Conservation (phyloP, 2,113 vertebrate species). For the Anas platyrhynchos region DNA sequence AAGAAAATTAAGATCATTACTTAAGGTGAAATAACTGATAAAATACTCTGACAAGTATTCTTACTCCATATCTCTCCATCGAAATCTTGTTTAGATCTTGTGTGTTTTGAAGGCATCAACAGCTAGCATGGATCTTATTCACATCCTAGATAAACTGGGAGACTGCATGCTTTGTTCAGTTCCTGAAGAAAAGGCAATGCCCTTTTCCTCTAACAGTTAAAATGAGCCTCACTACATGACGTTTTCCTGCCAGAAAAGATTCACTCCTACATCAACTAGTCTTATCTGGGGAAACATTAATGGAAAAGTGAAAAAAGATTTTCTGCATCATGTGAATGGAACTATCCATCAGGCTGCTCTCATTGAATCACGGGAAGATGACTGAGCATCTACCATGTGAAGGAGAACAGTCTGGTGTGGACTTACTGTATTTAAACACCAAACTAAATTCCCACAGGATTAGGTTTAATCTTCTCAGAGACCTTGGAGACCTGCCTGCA, state of each 20-base stretch:
- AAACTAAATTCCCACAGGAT: background rate
- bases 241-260: background rate
- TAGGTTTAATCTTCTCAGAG: background rate
- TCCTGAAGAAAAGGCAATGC: background rate
- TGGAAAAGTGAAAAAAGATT: background rate
- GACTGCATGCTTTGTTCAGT: background rate
- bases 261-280: background rate
- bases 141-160: background rate
- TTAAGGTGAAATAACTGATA: background rate
- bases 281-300: background rate
- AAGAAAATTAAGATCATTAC: constrained; percentile 1
- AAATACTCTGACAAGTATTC: background rate
- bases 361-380: background rate
- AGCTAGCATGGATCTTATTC: background rate
- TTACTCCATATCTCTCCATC: background rate
- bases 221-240: background rate
- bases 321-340: background rate
- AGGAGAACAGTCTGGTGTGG: background rate
- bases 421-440: background rate
- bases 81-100: background rate
- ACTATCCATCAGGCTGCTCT: background rate
- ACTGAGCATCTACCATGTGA: background rate
- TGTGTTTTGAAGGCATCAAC: background rate
- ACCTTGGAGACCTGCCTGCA: background rate
- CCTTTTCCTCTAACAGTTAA: background rate